phyloP scores from a whole-genome alignment of 2,797 vertebrate species.

The Pseudotriccus pelzelni region DNA sequence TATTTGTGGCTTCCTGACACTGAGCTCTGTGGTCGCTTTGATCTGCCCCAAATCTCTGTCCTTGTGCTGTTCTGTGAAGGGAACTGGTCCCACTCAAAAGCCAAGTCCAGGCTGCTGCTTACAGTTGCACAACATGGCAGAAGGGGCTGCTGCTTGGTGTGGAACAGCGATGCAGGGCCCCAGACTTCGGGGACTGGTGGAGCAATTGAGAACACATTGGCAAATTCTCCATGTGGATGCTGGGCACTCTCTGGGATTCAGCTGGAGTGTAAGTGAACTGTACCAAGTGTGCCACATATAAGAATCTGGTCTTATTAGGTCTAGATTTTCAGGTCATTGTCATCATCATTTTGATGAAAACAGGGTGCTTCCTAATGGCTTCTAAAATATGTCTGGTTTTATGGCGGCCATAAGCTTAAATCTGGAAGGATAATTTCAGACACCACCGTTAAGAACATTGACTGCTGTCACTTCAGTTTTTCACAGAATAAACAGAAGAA shows the following conservation, averaged over 20 bases:
- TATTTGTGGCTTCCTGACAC: background rate
- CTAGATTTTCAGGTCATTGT: background rate
- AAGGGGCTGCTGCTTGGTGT: background rate
- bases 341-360: background rate
- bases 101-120: background rate
- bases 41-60: background rate
- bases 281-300: background rate
- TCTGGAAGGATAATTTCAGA: background rate
- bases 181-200: too few species aligned
- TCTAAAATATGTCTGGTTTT: background rate
- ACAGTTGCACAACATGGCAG: background rate
- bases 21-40: background rate
- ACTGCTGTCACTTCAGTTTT: background rate
- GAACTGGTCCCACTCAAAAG: background rate
- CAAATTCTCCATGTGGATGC: background rate
- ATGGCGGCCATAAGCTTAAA: background rate
- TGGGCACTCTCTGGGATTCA: background rate
- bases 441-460: background rate
- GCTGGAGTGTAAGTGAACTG: fast-evolving
- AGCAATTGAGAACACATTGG: fast-evolving
- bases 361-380: background rate
- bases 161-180: background rate
- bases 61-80: background rate
- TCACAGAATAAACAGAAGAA: background rate
- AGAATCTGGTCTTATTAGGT: background rate